phyloP scores from a whole-genome alignment of 2,888 invertebrate species.

The Dorcus hopei region DNA sequence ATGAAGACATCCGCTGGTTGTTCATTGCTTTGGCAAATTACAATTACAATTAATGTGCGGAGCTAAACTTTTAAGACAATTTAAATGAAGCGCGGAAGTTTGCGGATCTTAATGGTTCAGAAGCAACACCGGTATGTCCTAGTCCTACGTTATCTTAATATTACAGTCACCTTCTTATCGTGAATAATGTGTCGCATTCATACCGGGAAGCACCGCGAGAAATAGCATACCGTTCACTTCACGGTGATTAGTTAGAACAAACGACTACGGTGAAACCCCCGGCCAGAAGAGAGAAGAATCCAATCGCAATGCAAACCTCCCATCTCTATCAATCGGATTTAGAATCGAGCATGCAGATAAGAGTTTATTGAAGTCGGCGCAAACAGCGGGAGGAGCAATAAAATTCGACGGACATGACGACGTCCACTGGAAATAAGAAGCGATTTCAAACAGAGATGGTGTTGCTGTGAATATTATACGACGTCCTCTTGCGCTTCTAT shows the following conservation, averaged over 20 bases:
- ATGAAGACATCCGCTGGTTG: too few species aligned
- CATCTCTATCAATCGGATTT: background rate
- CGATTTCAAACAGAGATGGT: background rate
- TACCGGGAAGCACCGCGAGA: too few species aligned
- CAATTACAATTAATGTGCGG: too few species aligned
- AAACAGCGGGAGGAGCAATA: background rate
- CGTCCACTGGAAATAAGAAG: slow-evolving; percentile 1
- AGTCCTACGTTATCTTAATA: slow-evolving; percentile 14
- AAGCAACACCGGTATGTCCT: too few species aligned
- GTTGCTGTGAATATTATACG: background rate
- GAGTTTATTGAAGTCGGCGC: slow-evolving; percentile 1
- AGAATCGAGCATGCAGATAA: background rate
- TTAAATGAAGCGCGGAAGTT: too few species aligned
- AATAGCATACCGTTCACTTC: too few species aligned
- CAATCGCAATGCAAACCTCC: background rate
- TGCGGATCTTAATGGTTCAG: too few species aligned
- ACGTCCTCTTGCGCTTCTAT: background rate
- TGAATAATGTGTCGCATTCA: slow-evolving; percentile 17
- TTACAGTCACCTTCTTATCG: slow-evolving; percentile 20
- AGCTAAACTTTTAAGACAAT: too few species aligned
- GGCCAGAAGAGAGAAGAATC: too few species aligned
- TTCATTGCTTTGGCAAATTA: too few species aligned
- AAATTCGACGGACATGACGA: background rate
- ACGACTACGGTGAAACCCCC: too few species aligned
- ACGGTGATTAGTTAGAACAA: too few species aligned